phyloP scores from a whole-genome alignment of 2,113 vertebrate genomes.

The Trachemys scripta region DNA sequence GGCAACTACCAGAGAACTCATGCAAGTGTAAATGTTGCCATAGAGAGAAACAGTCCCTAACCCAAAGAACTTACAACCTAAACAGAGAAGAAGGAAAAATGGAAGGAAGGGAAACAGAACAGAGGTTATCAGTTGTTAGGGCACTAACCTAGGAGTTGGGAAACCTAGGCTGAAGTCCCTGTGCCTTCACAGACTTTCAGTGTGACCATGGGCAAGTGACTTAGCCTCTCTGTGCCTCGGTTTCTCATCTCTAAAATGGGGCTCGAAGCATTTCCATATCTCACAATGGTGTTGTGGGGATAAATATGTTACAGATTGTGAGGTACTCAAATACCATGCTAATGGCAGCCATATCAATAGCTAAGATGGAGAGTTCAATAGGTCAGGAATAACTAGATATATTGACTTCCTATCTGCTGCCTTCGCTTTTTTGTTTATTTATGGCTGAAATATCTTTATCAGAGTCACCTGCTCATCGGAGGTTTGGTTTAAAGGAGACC shows the following conservation, averaged over 20 bases:
- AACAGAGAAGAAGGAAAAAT: not conserved
- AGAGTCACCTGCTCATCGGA: not conserved
- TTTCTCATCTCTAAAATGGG: not conserved
- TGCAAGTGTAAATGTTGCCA: not conserved
- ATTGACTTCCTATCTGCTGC: not conserved
- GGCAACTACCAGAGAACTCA: too few species aligned
- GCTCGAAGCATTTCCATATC: not conserved
- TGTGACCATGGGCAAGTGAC: not conserved
- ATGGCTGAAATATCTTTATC: not conserved
- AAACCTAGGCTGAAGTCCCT: not conserved
- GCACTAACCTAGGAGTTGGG: too few species aligned
- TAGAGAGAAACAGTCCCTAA: not conserved
- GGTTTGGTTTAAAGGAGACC: not conserved
- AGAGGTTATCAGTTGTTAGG: too few species aligned
- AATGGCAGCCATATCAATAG: not conserved
- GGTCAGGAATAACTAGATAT: not conserved
- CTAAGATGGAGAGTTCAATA: not conserved
- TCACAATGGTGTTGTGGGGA: not conserved
- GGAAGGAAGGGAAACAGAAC: not conserved
- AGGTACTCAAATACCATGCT: not conserved
- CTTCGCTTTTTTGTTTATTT: not conserved
- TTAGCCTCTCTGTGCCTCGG: not conserved
- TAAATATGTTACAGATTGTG: not conserved
- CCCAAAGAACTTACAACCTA: not conserved
- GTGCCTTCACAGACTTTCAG: accelerated